These are phyloP conservation scores for Cassiopea xamachana DNA, from an alignment of 30 jellyfish, hydroid and myxozoan species.

Conservation along the genomic window DNA sequence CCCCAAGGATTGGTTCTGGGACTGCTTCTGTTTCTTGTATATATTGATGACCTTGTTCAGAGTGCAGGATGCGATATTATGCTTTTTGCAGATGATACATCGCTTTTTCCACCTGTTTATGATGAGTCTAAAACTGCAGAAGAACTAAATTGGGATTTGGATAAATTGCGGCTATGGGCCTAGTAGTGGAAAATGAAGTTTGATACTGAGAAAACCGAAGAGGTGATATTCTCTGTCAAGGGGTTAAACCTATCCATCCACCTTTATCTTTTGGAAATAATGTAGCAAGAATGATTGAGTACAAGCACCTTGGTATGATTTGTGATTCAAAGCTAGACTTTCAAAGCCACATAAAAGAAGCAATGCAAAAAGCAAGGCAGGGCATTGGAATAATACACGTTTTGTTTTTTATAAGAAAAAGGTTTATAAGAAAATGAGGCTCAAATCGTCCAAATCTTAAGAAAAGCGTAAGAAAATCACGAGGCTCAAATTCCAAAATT, in stretches of 20 bases:
- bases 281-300: constrained; percentile 34
- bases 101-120: constrained; percentile 48
- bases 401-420: too few species aligned
- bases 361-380: constrained; percentile 42
- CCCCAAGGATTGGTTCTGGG: constrained; percentile 74
- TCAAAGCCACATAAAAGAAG: constrained; percentile 50
- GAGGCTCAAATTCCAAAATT: too few species aligned
- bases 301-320: constrained; percentile 53
- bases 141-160: constrained; percentile 36
- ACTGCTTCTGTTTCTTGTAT: constrained; percentile 37
- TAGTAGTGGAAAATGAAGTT: constrained; percentile 67
- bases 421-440: too few species aligned
- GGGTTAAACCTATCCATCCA: constrained; percentile 34
- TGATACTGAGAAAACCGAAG: constrained; percentile 45
- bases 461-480: too few species aligned
- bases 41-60: constrained; percentile 43
- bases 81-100: constrained; percentile 65
- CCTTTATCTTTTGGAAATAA: constrained; percentile 40
- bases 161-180: constrained; percentile 54
- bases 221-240: constrained; percentile 48
- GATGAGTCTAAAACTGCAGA: constrained; percentile 47
- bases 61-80: constrained; percentile 13
- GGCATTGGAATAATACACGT: constrained; percentile 47
- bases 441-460: too few species aligned
- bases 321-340: constrained; percentile 58